Percentiles rank a stretch among this genome's conserved stretches.
phyloP scores from a whole-genome alignment of 2,113 vertebrate species.

The Platichthys stellatus region DNA sequence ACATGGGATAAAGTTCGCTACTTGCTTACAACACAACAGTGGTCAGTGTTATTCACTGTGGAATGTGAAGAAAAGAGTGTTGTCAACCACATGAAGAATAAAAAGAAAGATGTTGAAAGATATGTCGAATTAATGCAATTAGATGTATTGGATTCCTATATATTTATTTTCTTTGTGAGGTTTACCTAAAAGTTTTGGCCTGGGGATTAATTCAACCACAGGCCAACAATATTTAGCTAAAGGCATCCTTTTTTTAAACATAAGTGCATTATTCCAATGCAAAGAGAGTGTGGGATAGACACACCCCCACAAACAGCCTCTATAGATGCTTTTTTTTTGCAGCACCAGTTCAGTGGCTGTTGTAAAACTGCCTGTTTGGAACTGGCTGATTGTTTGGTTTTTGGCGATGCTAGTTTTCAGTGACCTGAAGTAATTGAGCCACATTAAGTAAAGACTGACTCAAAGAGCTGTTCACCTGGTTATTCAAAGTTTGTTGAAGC shows the following conservation, averaged over 20 bases:
- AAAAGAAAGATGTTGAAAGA: background rate
- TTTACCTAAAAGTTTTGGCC: constrained; percentile 13
- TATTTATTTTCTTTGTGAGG: constrained; percentile 1
- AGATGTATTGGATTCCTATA: background rate
- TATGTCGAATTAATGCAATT: background rate
- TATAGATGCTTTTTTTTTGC: background rate
- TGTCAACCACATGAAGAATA: background rate
- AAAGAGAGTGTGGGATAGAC: background rate
- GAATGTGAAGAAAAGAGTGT: background rate
- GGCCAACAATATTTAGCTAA: background rate
- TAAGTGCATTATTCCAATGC: background rate
- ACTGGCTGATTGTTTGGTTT: too few species aligned
- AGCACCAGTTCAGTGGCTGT: too few species aligned
- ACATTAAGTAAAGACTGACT: too few species aligned
- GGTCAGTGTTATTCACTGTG: background rate
- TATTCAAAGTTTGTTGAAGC: too few species aligned
- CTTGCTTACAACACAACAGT: constrained; percentile 14
- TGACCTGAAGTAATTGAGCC: too few species aligned
- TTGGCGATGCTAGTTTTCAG: too few species aligned
- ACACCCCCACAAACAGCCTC: background rate
- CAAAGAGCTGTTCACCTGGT: too few species aligned
- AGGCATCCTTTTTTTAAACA: background rate
- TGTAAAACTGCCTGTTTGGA: too few species aligned
- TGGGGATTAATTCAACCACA: constrained; percentile 32
- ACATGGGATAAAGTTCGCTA: constrained; percentile 12